Percentiles rank a stretch among this genome's conserved stretches.
phyloP scores from a whole-genome alignment of 1,140 invertebrate species.

The Lutraria rhynchaena region DNA sequence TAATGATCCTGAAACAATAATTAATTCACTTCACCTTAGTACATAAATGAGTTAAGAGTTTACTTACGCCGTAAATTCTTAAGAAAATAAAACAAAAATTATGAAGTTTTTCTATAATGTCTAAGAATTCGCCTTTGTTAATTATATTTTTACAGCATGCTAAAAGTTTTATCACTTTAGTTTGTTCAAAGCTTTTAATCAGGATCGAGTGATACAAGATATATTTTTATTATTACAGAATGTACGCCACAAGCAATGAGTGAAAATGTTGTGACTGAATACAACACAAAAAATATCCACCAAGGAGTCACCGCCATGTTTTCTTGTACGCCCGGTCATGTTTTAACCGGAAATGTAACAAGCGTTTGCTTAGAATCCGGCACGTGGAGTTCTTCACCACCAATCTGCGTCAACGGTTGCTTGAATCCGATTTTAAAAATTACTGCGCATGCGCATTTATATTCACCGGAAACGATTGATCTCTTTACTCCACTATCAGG shows the following conservation, averaged over 20 bases:
- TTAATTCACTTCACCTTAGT: too few relatives aligned
- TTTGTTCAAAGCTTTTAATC: too few relatives aligned
- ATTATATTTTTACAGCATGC: too few relatives aligned
- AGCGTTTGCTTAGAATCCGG: background rate
- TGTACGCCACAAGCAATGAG: too few relatives aligned
- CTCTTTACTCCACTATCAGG: background rate
- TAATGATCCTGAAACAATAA: too few relatives aligned
- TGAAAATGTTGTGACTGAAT: background rate
- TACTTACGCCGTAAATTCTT: too few relatives aligned
- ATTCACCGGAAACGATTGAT: background rate
- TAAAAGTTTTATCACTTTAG: too few relatives aligned
- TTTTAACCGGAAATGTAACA: constrained; percentile 20
- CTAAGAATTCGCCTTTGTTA: too few relatives aligned
- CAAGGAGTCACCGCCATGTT: background rate
- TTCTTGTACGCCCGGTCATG: background rate
- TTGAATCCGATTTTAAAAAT: background rate
- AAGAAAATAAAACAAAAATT: too few relatives aligned
- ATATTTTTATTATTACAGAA: background rate
- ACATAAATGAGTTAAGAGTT: too few relatives aligned
- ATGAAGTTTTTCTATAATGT: too few relatives aligned
- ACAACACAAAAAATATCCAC: background rate
- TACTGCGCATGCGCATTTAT: background rate
- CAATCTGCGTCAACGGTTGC: background rate
- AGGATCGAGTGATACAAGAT: too few relatives aligned
- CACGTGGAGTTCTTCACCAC: background rate